Percentiles rank a stretch among this genome's conserved stretches.
Conservation (phyloP, 2,888 invertebrate genomes). For the Aphodius sticticus region DNA sequence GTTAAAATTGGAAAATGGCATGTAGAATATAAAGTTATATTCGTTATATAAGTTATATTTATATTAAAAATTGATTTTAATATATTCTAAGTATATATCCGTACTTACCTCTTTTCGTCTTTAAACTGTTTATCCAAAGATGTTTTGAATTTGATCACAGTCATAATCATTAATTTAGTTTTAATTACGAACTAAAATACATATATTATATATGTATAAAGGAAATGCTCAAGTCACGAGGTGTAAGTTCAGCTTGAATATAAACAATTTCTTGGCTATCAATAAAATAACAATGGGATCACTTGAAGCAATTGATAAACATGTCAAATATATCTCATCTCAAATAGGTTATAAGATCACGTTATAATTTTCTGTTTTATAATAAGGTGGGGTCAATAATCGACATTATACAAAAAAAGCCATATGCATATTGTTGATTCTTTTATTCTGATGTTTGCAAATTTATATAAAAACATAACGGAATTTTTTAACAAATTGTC, state of each 20-base stretch:
- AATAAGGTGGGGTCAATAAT: conserved; percentile 5
- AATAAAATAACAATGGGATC: background rate
- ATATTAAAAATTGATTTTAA: too few species aligned
- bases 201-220: background rate
- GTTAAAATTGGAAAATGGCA: too few species aligned
- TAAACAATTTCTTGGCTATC: background rate
- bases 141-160: too few species aligned
- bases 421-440: conserved; percentile 28
- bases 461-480: conserved; percentile 60
- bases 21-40: too few species aligned
- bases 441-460: conserved; percentile 41
- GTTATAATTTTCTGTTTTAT: background rate
- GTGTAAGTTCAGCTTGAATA: background rate
- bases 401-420: conserved; percentile 22
- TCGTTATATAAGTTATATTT: too few species aligned
- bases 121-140: too few species aligned
- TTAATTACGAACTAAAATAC: background rate
- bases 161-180: too few species aligned
- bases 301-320: background rate
- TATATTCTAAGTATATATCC: too few species aligned
- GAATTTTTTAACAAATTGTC: conserved; percentile 57
- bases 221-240: background rate
- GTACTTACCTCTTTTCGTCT: too few species aligned
- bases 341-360: background rate
- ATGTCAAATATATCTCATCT: background rate